A percentile compares a stretch with the other conserved stretches of the same genome.
These are phyloP conservation scores for Erethizon dorsatum DNA, from an alignment of 2,797 vertebrate genomes.

Conservation along the genomic window DNA sequence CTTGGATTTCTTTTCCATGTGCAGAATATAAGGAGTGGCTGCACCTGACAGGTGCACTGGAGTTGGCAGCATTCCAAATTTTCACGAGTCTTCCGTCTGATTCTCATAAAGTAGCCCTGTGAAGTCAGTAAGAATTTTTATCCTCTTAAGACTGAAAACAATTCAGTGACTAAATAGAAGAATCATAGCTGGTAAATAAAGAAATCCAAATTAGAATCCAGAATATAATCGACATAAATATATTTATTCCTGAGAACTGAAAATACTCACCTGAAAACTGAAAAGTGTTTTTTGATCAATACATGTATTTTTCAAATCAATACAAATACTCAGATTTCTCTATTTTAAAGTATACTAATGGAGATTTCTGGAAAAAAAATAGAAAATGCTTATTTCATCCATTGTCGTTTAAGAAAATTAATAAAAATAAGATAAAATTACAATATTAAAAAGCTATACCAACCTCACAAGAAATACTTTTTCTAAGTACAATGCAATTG, in stretches of 20 bases:
- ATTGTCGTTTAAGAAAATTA: constrained; percentile 11
- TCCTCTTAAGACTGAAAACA: constrained; percentile 19
- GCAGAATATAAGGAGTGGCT: neutral
- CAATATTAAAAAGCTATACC: constrained; percentile 5
- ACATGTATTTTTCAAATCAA: neutral
- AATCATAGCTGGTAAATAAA: constrained; percentile 39
- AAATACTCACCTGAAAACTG: neutral
- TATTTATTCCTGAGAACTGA: constrained; percentile 11
- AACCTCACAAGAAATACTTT: neutral
- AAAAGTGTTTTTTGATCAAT: neutral
- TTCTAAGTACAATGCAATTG: neutral
- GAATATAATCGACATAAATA: constrained; percentile 22
- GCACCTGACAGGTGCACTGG: neutral
- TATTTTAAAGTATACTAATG: neutral
- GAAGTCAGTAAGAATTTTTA: constrained; percentile 39
- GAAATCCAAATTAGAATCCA: constrained; percentile 54
- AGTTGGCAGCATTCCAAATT: neutral
- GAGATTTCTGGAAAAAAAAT: neutral
- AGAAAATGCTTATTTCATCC: neutral
- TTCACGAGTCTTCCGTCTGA: neutral
- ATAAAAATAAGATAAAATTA: constrained; percentile 23
- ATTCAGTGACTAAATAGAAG: constrained; percentile 37
- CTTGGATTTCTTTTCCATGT: neutral
- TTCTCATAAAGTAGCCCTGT: constrained; percentile 29
- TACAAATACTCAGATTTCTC: constrained; percentile 29